Conservation (phyloP, 2,113 vertebrate species). For the Hystrix cristata region DNA sequence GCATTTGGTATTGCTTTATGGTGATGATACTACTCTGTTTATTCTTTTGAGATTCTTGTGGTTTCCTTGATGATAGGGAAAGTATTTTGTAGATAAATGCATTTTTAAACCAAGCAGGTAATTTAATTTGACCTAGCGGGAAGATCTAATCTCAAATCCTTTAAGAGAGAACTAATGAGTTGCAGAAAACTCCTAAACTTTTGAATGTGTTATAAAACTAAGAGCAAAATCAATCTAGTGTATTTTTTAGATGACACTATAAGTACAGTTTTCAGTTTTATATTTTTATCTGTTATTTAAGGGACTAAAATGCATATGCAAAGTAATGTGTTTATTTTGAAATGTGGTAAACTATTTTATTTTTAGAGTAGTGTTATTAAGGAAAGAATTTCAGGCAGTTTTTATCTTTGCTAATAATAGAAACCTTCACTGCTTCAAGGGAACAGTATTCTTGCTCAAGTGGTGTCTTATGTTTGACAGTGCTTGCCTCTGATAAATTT, state of each 20-base stretch:
- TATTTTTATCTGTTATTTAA: conserved; percentile 74
- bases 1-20: conserved; percentile 2
- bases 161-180: conserved; percentile 48
- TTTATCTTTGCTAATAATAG: conserved; percentile 91
- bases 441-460: conserved; percentile 73
- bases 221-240: neutral
- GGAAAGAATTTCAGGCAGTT: conserved; percentile 88
- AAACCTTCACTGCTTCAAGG: conserved; percentile 75
- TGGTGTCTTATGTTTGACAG: conserved; percentile 62
- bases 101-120: conserved; percentile 51
- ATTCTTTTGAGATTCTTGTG: conserved; percentile 28
- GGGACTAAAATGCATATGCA: conserved; percentile 74
- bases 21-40: neutral
- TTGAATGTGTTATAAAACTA: conserved; percentile 44
- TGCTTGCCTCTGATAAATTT: conserved; percentile 60
- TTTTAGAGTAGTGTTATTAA: conserved; percentile 89
- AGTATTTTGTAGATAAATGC: conserved; percentile 60
- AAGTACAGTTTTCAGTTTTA: conserved; percentile 68
- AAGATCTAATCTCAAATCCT: conserved; percentile 48
- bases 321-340: conserved; percentile 85
- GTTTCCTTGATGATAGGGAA: conserved; percentile 33
- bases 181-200: neutral
- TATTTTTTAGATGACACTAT: conserved; percentile 78
- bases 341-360: conserved; percentile 87
- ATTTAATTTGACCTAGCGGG: conserved; percentile 59